phyloP scores from a whole-genome alignment of 1,140 invertebrate species.

The Ditylenchus dipsaci region DNA sequence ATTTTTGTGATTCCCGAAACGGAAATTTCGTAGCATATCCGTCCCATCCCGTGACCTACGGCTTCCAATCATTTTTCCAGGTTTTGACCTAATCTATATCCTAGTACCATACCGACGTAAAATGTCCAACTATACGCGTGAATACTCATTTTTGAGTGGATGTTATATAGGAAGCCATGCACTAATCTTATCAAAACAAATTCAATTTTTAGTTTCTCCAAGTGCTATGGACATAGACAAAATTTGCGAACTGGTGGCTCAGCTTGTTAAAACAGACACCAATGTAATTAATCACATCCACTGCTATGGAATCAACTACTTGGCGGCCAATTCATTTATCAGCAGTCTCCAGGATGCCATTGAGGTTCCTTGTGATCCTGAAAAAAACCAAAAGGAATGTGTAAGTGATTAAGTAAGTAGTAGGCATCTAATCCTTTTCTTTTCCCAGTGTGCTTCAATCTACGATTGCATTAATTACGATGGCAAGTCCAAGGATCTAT shows the following conservation, averaged over 20 bases:
- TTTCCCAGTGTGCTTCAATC: neutral
- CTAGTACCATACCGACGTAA: no score
- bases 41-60: no score
- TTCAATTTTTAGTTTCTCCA: neutral
- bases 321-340: neutral
- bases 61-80: no score
- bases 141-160: no score
- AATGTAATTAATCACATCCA: neutral
- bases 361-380: neutral
- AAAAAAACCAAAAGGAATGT: neutral
- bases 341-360: neutral
- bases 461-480: neutral
- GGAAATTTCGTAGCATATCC: no score
- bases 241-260: neutral
- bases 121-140: no score
- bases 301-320: neutral
- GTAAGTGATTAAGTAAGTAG: neutral
- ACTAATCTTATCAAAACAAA: no score
- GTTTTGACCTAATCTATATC: no score
- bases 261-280: neutral
- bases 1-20: no score
- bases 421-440: neutral
- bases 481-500: neutral
- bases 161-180: no score
- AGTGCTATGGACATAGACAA: neutral